A percentile compares a stretch with the other conserved stretches of the same genome.
Evolutionary conservation across 2,113 vertebrate genomes (phyloP).

Genomic region (Etheostoma cragini): DNA sequence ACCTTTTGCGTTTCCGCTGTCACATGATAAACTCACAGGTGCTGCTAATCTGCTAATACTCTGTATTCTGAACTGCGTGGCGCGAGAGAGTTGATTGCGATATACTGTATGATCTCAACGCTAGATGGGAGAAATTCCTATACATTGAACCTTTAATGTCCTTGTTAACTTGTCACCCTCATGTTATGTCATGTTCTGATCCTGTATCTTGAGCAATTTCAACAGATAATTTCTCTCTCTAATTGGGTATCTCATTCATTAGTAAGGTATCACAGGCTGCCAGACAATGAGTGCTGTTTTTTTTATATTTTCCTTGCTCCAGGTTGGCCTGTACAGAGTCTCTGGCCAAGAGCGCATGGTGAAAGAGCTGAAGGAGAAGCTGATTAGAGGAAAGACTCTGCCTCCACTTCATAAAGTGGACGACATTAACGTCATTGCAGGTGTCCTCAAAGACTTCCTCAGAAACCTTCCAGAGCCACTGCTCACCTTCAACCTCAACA

Average conservation of each 20-base stretch:
- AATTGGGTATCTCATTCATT: slow-evolving; percentile 27
- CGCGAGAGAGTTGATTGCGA: no score
- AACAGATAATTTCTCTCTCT: slow-evolving; percentile 14
- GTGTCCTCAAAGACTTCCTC: slow-evolving; percentile 93
- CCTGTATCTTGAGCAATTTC: slow-evolving; percentile 14
- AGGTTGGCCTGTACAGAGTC: slow-evolving; percentile 92
- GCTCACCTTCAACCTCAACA: slow-evolving; percentile 92
- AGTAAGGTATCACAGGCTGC: slow-evolving; percentile 23
- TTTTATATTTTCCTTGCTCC: slow-evolving; percentile 17
- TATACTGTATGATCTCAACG: no score
- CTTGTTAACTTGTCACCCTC: slow-evolving; percentile 13
- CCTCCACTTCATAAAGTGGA: slow-evolving; percentile 91
- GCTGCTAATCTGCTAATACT: no score
- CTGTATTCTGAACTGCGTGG: no score
- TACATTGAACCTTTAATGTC: neutral
- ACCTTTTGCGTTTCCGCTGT: no score
- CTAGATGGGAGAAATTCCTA: no score
- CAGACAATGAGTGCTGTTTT: slow-evolving; percentile 18
- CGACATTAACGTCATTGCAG: slow-evolving; percentile 89
- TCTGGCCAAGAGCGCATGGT: slow-evolving; percentile 91
- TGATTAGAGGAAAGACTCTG: slow-evolving; percentile 85
- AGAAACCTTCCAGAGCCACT: slow-evolving; percentile 92
- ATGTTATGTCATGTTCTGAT: slow-evolving; percentile 6
- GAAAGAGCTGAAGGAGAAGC: slow-evolving; percentile 92
- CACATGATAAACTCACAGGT: no score